Evolutionary conservation across 1,140 invertebrate genomes (phyloP), one percentile per base, ranked within the genome.

Genomic region (Saccostrea echinata): DNA sequence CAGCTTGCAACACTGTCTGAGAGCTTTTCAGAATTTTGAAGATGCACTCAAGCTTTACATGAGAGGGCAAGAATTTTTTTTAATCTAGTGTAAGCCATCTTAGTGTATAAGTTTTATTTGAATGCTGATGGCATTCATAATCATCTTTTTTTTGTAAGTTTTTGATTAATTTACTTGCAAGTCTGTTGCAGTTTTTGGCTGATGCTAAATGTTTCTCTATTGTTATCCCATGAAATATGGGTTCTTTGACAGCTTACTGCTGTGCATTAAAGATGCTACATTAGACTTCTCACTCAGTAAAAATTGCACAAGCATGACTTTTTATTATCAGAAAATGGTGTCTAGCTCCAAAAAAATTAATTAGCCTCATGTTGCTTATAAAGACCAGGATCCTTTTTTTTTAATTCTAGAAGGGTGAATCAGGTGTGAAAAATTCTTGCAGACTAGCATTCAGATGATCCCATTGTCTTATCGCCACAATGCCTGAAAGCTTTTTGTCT

Each of bases 401-500:
- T 76, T 33, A 76, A 76, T 76, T 16, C 68, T 33, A 27, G 30
- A 30, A 33, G 68, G 68, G 68, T 76, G 68, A 76, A 76, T 76
- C 68, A 76, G 27, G 68, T 76, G 68, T 76, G 68, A 76, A 76
- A 76, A 76, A 76, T 76, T 76, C 68, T 76, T 30, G 68, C 24
- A 76, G 68, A 76, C 68, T 33, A 76, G 68, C 68, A 76, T 30
- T 24, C 27, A 18, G 68, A 33, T 76, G 24, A 30, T 76, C 18
- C 24, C 27, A 27, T 71, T 24, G 68, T 71, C 68, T 71, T 71
- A 71, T 71, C 68, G 12, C 24, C 27, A 30, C 16, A 76, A 30
- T 76, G 68, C 27, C 68, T 76, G 27, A 76, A 76, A 76, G 68
- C 68, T 76, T 76, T 76, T 76, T 76, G 68, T 76, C 68, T 76